Base-by-base conservation (phyloP, 2,888 invertebrate genomes). In the Tetranychus truncatus region DNA sequence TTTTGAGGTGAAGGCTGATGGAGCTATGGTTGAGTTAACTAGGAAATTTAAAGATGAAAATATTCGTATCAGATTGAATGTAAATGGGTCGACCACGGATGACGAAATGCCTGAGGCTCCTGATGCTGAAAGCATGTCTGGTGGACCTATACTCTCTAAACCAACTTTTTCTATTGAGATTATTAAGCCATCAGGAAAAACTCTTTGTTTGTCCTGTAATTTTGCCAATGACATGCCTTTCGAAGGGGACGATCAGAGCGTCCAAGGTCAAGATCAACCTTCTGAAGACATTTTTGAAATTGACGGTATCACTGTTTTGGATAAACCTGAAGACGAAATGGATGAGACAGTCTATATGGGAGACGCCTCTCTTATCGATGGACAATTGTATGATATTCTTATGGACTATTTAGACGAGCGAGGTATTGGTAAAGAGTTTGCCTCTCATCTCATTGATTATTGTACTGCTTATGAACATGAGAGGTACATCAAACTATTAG, bases 331-430 rank as follows among this genome's bases (percentile, higher is more conserved):
- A 84, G 86, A 97, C 80, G 91, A 90, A 87, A 88, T 88, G 77
- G 92, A 94, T 78, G 90, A 90, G 81, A 88, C 89, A 15, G 92
- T 93, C 80, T 86, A 85, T 79, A 89, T 92, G 5, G 93, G 95
- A 8, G 90, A 92, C 76, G 95, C 95, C 72, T 94, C 94, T 82
- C 91, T 95, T 77, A 87, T 97, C 75, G 97, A 97, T 84, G 95
- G 93, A 80, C 92, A 93, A 81, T 85, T 96, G 75, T 96, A 96
- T 81, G 95, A 96, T 82, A 86, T 95, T 73, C 85, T 99, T 79
- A 91, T 97, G 89, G 95, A 95, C 82, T 86, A 94, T 79, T 85
- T 99, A 76, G 96, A 96, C 83, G 97, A 97, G 82, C 92, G 97
- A 80, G 97, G 97, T 65, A 86, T 99, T 77, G 89, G 90, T 81